Evolutionary conservation across 2,888 invertebrate species (phyloP), one percentile per base, ranked within the genome.

Genomic region (Nephrotoma guestfalica): DNA sequence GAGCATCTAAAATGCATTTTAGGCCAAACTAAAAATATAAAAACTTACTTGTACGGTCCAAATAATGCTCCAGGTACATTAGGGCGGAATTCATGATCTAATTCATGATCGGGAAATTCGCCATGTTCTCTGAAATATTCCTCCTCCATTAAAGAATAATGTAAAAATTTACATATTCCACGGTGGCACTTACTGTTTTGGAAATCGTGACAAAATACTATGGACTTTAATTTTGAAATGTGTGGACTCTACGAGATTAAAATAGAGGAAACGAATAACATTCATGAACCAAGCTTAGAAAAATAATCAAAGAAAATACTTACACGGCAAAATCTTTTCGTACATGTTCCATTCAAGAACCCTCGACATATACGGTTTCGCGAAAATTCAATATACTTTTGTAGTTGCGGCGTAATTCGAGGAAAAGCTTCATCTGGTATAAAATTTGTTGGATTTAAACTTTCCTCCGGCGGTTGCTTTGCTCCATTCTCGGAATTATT

Each of bases 101-200:
- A 47, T 0, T 47, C 51, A 18, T 7, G 6, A n/a, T 57, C 42
- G 3, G 96, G 95, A 89, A 97, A 92, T 89, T 95, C 94, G 0
- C 96, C 96, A 11, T 94, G 95, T 86, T 93, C 92, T 88, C 95
- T 93, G 89, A 95, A 96, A 88, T 94, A 95, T 87, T 94, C 94
- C 89, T 96, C 96, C 90, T 96, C 96, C 88, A 95, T 95, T 18
- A 95, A 92, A 0, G 94, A 93, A 89, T 96, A 96, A 90, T 97
- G 96, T 83, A 96, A 93, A 90, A 96, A 96, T 92, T 92, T 92
- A 91, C 96, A 96, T 87, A 94, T 94, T 4, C 93, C 93, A 89
- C 96, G 93, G n/a, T 93, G 93, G 89, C 96, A 96, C 87, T 94
- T 93, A 83, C 94, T 94, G 90, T 96, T 96, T 91, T 96, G 96